Evolutionary conservation across 2,113 vertebrate species (phyloP), one percentile per base, ranked within the genome.

Genomic region (Scophthalmus maximus): DNA sequence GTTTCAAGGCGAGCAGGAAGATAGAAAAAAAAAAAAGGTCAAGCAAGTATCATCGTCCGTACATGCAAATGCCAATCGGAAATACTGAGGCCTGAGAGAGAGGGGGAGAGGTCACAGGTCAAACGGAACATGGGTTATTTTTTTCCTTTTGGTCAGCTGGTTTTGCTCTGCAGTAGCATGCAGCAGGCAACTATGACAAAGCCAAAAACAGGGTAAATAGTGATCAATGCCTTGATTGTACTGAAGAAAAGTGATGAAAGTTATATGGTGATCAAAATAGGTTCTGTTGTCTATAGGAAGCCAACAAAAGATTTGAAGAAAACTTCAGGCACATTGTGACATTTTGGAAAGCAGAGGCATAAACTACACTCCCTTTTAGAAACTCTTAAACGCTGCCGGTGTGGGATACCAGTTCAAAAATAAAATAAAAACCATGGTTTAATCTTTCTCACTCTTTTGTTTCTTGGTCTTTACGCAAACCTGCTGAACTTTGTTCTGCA

Each of bases 291-390:
- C 40, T 69, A 69, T 56, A 70, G 6, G 57, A 53, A 74, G 55
- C 23, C 51, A 87, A 77, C 73, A 73, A 52, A 90, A 79, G 22
- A 53, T 74, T 83, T 68, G 46, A 68, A 78, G 50, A 86, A 86
- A 50, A 68, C 70, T 89, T 92, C 70, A 93, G 92, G 92, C 91
- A 94, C 93, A 76, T 89, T 78, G 91, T 92, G 91, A 93, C 77
- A 87, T 85, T 82, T 89, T 85, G 79, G 82, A 92, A 91, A 92
- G 86, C 79, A 89, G 74, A 84, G 71, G 64, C 72, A 78, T 60
- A 68, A 80, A 84, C 67, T 40, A 34, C 32, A 34, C 79, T 81
- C 83, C 81, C 59, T 84, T 68, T 49, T 57, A 74, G 68, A 83
- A 86, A 75, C 56, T 53, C 36, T 71, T 52, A 59, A 76, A 76